Evolutionary conservation across 2,888 invertebrate species (phyloP).

Genomic region (Ochropleura plecta): DNA sequence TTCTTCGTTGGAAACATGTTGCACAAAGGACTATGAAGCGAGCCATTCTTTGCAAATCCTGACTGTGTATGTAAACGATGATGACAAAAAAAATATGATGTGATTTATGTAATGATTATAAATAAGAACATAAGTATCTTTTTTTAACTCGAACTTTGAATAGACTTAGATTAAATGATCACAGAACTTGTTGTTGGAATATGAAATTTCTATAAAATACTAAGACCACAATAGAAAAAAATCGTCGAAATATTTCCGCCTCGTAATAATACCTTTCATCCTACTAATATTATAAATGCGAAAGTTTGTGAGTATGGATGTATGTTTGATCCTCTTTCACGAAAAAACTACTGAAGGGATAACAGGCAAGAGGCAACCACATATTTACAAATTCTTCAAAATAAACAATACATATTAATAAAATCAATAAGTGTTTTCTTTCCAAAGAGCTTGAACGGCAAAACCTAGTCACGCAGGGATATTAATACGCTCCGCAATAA

Average conservation of each 20-base stretch:
- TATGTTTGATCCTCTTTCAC: no score
- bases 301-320: no score
- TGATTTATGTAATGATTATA: neutral
- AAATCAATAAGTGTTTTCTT: slow-evolving; percentile 59
- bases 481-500: slow-evolving; percentile 49
- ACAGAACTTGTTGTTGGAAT: neutral
- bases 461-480: slow-evolving; percentile 64
- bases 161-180: no score
- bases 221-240: neutral
- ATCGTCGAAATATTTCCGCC: neutral
- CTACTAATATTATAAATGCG: no score
- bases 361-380: neutral
- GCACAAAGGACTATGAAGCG: neutral
- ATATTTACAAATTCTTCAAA: slow-evolving; percentile 17
- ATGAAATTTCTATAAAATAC: neutral
- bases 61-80: no score
- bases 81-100: neutral
- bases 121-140: neutral
- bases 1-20: neutral
- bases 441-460: slow-evolving; percentile 55
- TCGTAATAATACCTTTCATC: no score
- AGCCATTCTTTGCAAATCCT: neutral
- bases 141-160: no score
- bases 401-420: slow-evolving; percentile 52
- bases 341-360: no score